These are phyloP conservation scores for Thecocarcelia acutangulata DNA, from an alignment of 2,888 invertebrate species.

Conservation along the genomic window DNA sequence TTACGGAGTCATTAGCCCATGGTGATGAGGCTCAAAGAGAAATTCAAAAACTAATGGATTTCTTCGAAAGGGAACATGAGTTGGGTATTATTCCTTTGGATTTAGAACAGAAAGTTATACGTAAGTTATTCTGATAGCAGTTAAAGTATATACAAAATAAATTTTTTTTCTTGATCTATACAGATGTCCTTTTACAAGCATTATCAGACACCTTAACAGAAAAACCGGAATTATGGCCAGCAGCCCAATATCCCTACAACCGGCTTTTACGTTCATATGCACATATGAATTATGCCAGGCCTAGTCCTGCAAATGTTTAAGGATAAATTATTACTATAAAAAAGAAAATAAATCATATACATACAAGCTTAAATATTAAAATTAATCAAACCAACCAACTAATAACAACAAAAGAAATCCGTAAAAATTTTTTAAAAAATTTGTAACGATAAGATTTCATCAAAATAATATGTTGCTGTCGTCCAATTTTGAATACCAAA, in stretches of 20 bases:
- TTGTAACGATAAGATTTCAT: slow-evolving; percentile 25
- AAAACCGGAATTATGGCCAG: slow-evolving; percentile 86
- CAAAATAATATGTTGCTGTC: slow-evolving; percentile 36
- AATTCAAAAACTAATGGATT: slow-evolving; percentile 88
- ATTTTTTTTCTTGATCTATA: slow-evolving; percentile 59
- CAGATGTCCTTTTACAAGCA: slow-evolving; percentile 89
- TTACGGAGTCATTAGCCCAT: slow-evolving; percentile 87
- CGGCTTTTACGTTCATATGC: slow-evolving; percentile 76
- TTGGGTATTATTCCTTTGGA: slow-evolving; percentile 88
- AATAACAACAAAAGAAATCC: slow-evolving; percentile 20
- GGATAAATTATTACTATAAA: background rate
- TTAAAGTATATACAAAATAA: background rate
- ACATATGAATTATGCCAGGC: slow-evolving; percentile 63
- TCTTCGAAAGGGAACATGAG: slow-evolving; percentile 88
- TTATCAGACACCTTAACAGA: slow-evolving; percentile 88
- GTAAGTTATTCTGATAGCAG: slow-evolving; percentile 81
- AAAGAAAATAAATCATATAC: background rate
- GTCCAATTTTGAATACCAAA: slow-evolving; percentile 50
- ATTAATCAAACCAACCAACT: slow-evolving; percentile 34
- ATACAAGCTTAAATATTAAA: slow-evolving; percentile 24
- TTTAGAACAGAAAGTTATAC: slow-evolving; percentile 89
- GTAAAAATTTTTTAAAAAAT: slow-evolving; percentile 19
- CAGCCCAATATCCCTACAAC: slow-evolving; percentile 81
- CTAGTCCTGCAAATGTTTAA: slow-evolving; percentile 63
- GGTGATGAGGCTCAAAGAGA: slow-evolving; percentile 87